Conservation (phyloP, 2,113 vertebrate genomes). For the Cranoglanis bouderius region DNA sequence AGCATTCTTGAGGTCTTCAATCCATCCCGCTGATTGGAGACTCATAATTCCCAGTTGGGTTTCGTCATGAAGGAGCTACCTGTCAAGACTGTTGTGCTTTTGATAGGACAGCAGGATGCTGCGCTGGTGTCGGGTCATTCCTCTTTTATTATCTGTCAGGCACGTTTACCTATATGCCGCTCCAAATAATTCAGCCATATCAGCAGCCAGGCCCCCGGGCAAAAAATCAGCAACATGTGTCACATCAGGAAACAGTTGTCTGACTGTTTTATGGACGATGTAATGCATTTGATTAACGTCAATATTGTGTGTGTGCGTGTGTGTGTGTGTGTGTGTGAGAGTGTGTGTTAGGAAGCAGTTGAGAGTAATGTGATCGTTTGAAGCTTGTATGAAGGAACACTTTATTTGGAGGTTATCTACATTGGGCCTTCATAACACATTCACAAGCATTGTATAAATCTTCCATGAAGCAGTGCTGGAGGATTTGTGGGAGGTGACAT, state of each 20-base stretch:
- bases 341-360: background rate
- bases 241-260: constrained; percentile 4
- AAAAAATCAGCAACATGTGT: constrained; percentile 5
- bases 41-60: constrained; percentile 72
- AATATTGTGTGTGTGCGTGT: background rate
- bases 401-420: constrained; percentile 20
- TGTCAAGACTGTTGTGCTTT: constrained; percentile 72
- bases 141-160: constrained; percentile 64
- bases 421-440: background rate
- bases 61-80: constrained; percentile 66
- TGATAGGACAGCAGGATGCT: constrained; percentile 67
- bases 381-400: background rate
- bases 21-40: constrained; percentile 70
- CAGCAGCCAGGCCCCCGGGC: constrained; percentile 31
- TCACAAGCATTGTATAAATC: background rate
- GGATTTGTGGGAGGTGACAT: background rate
- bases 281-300: constrained; percentile 34
- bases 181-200: constrained; percentile 63
- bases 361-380: background rate
- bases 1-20: constrained; percentile 63
- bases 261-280: constrained; percentile 32
- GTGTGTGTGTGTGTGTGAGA: too few species aligned
- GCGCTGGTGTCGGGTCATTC: constrained; percentile 69
- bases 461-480: background rate
- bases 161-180: constrained; percentile 53